Evolutionary conservation across 2,113 vertebrate species (phyloP).

Genomic region (Glaucidium brasilianum): DNA sequence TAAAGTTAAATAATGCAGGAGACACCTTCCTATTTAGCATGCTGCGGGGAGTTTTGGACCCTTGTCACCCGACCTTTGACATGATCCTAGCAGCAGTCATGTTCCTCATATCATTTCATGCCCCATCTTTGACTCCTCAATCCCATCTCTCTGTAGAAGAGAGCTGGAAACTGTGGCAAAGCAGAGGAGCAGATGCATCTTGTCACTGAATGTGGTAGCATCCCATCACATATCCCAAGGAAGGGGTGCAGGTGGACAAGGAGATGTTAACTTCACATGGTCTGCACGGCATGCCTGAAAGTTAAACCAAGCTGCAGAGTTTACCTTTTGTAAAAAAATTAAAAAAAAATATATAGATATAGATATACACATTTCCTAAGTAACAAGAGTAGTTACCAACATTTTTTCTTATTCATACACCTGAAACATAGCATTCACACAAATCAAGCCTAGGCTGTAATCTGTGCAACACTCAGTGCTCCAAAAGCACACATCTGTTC

Average conservation of each 20-base stretch:
- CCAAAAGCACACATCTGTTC: background rate
- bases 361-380: background rate
- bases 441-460: background rate
- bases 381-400: background rate
- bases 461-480: background rate
- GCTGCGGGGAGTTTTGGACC: background rate
- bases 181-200: background rate
- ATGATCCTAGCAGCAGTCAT: background rate
- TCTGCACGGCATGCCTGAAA: background rate
- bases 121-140: background rate
- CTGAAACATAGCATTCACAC: background rate
- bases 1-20: background rate
- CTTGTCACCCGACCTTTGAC: background rate
- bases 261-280: background rate
- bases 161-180: background rate
- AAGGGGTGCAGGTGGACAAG: fast-evolving
- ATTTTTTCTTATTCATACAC: background rate
- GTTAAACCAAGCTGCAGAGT: background rate
- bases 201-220: background rate
- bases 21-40: fast-evolving
- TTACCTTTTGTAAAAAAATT: background rate
- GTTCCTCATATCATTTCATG: background rate
- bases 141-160: background rate
- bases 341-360: fast-evolving
- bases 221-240: background rate